Percentiles rank a stretch among this genome's conserved stretches.
These are phyloP conservation scores for Drosophila limbata DNA, from an alignment of 2,888 invertebrate species.

Conservation along the genomic window DNA sequence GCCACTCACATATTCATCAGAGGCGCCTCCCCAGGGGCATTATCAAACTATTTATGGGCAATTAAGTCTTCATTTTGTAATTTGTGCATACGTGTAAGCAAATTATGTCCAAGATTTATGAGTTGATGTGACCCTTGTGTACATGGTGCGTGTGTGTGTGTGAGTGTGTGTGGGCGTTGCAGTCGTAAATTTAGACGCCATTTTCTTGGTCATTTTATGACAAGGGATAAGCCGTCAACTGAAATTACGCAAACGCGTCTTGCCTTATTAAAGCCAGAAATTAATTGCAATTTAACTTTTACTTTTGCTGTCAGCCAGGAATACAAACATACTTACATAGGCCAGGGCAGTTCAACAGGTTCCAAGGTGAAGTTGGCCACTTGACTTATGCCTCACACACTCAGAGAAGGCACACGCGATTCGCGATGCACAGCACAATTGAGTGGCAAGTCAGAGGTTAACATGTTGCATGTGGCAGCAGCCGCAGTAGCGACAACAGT, in stretches of 20 bases:
- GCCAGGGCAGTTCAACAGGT: conserved; percentile 68
- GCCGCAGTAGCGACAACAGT: conserved; percentile 13
- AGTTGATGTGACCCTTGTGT: conserved; percentile 31
- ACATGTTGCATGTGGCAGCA: conserved; percentile 69
- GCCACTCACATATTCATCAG: conserved; percentile 2
- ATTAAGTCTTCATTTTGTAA: conserved; percentile 74
- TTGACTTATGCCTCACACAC: conserved; percentile 34
- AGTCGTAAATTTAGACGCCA: conserved; percentile 56
- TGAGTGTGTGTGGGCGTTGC: conserved; percentile 24
- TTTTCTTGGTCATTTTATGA: conserved; percentile 60
- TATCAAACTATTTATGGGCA: conserved; percentile 73
- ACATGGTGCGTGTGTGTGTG: conserved; percentile 22
- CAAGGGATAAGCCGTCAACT: conserved; percentile 54
- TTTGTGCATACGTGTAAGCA: conserved; percentile 66
- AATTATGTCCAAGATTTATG: conserved; percentile 71
- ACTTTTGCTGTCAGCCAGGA: conserved; percentile 9
- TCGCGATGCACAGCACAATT: conserved; percentile 30
- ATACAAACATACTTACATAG: neutral
- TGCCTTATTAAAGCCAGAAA: conserved; percentile 57
- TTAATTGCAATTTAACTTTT: conserved; percentile 61
- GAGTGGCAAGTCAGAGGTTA: conserved; percentile 49
- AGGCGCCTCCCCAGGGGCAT: conserved; percentile 42
- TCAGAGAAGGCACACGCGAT: conserved; percentile 2
- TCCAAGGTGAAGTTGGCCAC: conserved; percentile 68
- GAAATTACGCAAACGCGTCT: conserved; percentile 40